phyloP scores from a whole-genome alignment of 2,113 vertebrate genomes.

The Pachyramphus minor region DNA sequence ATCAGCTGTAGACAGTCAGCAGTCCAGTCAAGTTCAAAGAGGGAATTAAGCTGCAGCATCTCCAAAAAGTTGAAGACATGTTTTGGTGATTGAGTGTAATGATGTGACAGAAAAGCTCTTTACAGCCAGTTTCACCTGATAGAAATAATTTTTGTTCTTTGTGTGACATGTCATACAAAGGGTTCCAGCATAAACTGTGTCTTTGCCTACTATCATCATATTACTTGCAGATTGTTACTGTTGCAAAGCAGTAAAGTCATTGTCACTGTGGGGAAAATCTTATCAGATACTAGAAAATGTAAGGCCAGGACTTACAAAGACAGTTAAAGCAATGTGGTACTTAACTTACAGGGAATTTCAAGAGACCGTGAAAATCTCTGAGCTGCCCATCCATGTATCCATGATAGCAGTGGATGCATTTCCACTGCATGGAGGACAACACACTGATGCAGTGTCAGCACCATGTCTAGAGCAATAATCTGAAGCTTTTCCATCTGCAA shows the following conservation, averaged over 20 bases:
- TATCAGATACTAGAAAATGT: background rate
- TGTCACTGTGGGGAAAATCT: background rate
- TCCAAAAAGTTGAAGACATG: background rate
- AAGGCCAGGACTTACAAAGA: background rate
- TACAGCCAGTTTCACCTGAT: background rate
- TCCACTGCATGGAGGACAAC: background rate
- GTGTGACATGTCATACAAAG: background rate
- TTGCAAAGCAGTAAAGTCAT: background rate
- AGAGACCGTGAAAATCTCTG: rapidly evolving
- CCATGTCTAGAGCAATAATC: background rate
- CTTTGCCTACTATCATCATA: background rate
- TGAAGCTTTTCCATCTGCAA: background rate
- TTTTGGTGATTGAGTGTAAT: background rate
- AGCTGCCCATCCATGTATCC: background rate
- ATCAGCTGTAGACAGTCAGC: background rate
- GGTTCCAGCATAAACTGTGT: background rate
- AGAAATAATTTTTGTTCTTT: background rate
- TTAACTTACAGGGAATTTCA: background rate
- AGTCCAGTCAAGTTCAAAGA: background rate
- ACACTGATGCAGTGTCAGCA: background rate
- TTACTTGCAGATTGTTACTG: background rate
- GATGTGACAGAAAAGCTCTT: background rate
- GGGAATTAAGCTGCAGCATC: background rate
- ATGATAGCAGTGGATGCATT: background rate
- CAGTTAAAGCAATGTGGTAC: background rate